Evolutionary conservation across 2,113 vertebrate species (phyloP).

Genomic region (Puffinus mauretanicus): DNA sequence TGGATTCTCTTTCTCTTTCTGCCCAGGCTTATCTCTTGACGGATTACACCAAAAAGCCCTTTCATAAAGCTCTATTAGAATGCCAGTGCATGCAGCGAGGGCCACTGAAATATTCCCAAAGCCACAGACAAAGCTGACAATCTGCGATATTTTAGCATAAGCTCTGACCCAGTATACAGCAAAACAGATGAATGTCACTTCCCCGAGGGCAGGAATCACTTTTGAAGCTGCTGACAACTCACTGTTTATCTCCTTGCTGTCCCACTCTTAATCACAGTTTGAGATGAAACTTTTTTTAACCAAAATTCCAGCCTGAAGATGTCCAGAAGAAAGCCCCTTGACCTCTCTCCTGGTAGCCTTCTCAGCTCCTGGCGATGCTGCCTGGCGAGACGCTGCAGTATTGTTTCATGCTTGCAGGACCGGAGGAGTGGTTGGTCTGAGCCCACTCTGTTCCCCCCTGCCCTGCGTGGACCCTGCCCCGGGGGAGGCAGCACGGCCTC

Average conservation of each 20-base stretch:
- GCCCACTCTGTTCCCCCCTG: not conserved
- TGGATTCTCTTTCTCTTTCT: conserved; percentile 2
- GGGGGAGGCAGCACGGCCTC: not conserved
- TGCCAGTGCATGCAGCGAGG: not conserved
- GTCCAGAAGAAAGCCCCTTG: not conserved
- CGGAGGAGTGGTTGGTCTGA: not conserved
- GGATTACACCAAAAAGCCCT: not conserved
- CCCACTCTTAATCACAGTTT: not conserved
- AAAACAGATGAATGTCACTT: not conserved
- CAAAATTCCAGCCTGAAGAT: not conserved
- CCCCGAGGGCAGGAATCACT: conserved; percentile 9
- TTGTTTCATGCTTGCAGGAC: not conserved
- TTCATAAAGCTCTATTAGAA: conserved; percentile 43
- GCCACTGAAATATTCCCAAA: conserved; percentile 43
- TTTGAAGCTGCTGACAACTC: conserved; percentile 48
- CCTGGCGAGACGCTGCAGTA: not conserved
- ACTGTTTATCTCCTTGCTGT: conserved; percentile 6
- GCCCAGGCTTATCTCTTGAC: not conserved
- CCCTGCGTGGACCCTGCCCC: not conserved
- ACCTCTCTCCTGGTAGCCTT: not conserved
- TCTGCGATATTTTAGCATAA: conserved; percentile 21
- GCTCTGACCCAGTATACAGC: conserved; percentile 1
- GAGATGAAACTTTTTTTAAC: conserved; percentile 3
- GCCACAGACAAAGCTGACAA: conserved; percentile 32
- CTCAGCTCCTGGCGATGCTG: not conserved